A percentile compares a stretch with the other conserved stretches of the same genome.
Evolutionary conservation across 2,888 invertebrate genomes (phyloP).

Genomic region (Myathropa florea): DNA sequence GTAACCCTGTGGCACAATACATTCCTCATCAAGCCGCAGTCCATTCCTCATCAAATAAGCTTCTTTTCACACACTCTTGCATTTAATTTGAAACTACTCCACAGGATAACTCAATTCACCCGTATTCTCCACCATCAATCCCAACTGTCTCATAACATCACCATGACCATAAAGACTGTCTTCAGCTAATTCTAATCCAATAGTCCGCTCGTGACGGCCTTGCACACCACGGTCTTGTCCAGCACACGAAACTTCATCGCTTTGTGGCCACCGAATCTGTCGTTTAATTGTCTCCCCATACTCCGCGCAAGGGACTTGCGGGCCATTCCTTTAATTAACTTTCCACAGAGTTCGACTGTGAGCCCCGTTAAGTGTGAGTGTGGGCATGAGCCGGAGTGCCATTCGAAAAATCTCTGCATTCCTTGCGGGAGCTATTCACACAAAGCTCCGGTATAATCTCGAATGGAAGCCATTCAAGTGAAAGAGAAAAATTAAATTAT

Average conservation of each 20-base stretch:
- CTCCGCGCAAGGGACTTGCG: background rate
- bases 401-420: conserved; percentile 41
- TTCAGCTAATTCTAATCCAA: conserved; percentile 37
- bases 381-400: conserved; percentile 1
- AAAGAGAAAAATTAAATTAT: conserved; percentile 53
- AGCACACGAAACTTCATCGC: conserved; percentile 45
- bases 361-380: too few species aligned
- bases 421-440: conserved; percentile 43
- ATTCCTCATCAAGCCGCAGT: too few species aligned
- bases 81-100: background rate
- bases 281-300: conserved; percentile 38
- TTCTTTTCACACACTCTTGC: background rate
- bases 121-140: background rate
- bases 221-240: background rate
- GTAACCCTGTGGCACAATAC: too few species aligned
- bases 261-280: conserved; percentile 40
- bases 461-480: conserved; percentile 60
- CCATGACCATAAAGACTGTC: conserved; percentile 25
- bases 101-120: conserved; percentile 14
- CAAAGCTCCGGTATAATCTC: conserved; percentile 48
- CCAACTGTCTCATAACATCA: background rate
- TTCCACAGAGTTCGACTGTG: conserved; percentile 34
- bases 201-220: conserved; percentile 24
- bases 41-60: background rate
- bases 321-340: conserved; percentile 52